A percentile compares a stretch with the other conserved stretches of the same genome.
Conservation (phyloP, 2,888 invertebrate species). For the Callyntrura guangdongensis region DNA sequence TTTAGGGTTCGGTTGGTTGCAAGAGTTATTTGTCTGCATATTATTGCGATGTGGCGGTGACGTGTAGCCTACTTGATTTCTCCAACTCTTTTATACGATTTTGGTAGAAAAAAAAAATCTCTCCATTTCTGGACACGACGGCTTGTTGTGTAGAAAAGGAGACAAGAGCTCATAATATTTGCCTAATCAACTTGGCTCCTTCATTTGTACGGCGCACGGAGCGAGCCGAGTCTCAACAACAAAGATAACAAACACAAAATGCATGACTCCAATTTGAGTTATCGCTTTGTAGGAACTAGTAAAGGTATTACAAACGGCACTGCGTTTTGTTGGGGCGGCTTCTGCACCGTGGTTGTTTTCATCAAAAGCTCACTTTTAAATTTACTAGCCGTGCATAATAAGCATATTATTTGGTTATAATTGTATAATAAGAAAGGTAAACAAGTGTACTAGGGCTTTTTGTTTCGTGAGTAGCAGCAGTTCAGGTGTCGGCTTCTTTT, state of each 20-base stretch:
- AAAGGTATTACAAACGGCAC: conserved; percentile 31
- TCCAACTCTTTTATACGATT: conserved; percentile 8
- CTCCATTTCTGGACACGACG: conserved; percentile 55
- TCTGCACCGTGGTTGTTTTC: conserved; percentile 69
- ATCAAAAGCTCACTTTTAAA: conserved; percentile 64
- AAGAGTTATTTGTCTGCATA: conserved; percentile 72
- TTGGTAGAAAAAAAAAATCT: conserved; percentile 28
- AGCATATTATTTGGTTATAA: conserved; percentile 62
- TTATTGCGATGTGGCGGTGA: not conserved
- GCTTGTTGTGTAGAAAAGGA: conserved; percentile 51
- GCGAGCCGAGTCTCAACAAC: conserved; percentile 31
- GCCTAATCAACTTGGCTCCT: conserved; percentile 76
- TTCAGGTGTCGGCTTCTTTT: conserved; percentile 76
- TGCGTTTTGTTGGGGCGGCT: conserved; percentile 57
- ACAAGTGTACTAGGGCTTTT: conserved; percentile 33
- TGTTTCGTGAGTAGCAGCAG: conserved; percentile 55
- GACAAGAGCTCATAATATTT: conserved; percentile 70
- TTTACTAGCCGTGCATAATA: conserved; percentile 72
- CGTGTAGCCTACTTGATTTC: not conserved
- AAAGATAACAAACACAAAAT: not conserved
- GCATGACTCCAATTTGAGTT: conserved; percentile 52
- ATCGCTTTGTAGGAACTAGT: conserved; percentile 49
- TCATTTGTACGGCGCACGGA: conserved; percentile 40
- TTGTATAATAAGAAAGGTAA: conserved; percentile 71
- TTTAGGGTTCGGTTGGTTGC: not conserved